Evolutionary conservation across 1,140 invertebrate species (phyloP).

Genomic region (Antheraea pernyi): DNA sequence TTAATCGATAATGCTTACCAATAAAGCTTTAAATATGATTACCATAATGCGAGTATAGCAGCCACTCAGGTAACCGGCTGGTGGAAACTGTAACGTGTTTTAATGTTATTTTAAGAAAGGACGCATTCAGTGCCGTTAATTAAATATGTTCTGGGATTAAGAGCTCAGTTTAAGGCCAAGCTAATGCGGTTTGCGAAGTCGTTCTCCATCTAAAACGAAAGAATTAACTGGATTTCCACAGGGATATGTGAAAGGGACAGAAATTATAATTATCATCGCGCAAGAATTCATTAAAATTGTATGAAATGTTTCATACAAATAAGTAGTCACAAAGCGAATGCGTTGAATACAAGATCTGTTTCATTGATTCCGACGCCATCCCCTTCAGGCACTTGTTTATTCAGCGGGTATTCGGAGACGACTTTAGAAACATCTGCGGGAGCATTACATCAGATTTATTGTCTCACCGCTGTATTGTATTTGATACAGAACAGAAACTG

Average conservation of each 20-base stretch:
- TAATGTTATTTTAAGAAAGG: constrained; percentile 29
- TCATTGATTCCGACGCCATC: neutral
- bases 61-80: constrained; percentile 12
- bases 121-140: constrained; percentile 28
- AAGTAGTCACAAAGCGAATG: neutral
- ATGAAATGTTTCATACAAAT: neutral
- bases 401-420: neutral
- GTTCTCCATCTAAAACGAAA: too few relatives aligned
- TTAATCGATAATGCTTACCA: neutral
- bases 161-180: neutral
- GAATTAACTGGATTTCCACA: too few relatives aligned
- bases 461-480: neutral
- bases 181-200: neutral
- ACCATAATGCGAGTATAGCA: constrained; percentile 10
- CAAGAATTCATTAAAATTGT: neutral
- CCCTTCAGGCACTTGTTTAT: neutral
- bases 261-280: too few relatives aligned
- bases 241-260: too few relatives aligned
- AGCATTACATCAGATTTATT: constrained; percentile 3
- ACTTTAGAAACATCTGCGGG: neutral
- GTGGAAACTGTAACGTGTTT: constrained; percentile 29
- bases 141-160: constrained; percentile 34
- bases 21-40: neutral
- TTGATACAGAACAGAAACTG: neutral
- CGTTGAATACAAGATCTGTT: neutral